Evolutionary conservation across 2,113 vertebrate species (phyloP).

Genomic region (Syrrhaptes paradoxus): DNA sequence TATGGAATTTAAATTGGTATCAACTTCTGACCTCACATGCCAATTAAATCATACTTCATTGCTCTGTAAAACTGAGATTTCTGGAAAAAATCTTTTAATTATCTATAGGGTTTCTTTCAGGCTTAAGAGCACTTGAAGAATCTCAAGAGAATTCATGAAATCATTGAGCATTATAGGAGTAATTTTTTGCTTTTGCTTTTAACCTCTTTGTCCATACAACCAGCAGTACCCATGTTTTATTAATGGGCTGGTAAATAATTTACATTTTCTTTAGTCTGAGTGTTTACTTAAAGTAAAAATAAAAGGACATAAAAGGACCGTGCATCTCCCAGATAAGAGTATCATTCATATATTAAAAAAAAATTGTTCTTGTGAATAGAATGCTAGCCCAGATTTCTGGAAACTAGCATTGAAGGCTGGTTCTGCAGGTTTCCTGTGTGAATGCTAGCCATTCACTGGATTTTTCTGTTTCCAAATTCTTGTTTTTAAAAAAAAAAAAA

Average conservation of each 20-base stretch:
- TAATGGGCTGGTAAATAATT: slow-evolving; percentile 3
- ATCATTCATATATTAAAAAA: background rate
- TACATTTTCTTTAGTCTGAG: background rate
- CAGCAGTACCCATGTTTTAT: background rate
- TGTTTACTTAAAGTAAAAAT: background rate
- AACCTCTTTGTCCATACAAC: background rate
- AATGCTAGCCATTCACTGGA: background rate
- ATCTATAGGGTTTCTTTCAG: background rate
- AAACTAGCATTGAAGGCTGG: background rate
- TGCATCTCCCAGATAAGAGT: background rate
- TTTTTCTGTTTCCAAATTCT: background rate
- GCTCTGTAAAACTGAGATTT: slow-evolving; percentile 15
- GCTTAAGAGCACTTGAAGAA: background rate
- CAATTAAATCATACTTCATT: background rate
- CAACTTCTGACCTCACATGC: slow-evolving; percentile 3
- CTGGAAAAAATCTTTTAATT: background rate
- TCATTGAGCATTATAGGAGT: background rate
- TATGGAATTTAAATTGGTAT: background rate
- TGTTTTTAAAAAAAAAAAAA: background rate
- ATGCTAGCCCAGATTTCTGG: background rate
- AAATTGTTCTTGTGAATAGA: background rate
- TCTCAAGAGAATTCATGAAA: background rate
- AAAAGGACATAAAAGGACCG: background rate
- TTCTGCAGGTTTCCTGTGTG: background rate
- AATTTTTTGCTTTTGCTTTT: background rate